Evolutionary conservation across 2,888 invertebrate species (phyloP).

Genomic region (Idaea dimidiata): DNA sequence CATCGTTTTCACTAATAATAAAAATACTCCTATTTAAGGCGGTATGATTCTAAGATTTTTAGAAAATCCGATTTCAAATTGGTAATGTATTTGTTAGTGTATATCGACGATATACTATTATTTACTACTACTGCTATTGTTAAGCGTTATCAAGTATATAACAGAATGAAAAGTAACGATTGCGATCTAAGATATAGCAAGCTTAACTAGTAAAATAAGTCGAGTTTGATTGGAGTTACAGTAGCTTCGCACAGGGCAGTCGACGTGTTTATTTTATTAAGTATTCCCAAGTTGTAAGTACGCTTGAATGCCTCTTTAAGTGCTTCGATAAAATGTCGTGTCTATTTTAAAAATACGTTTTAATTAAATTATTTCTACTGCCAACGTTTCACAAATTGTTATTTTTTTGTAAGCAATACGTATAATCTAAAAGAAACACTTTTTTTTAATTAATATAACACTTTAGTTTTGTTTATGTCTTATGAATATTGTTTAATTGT

Average conservation of each 20-base stretch:
- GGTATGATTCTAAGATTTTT: too few species aligned
- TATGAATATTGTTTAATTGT: conserved; percentile 60
- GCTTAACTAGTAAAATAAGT: not conserved
- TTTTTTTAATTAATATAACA: conserved; percentile 61
- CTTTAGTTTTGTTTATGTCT: conserved; percentile 63
- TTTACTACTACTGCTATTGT: too few species aligned
- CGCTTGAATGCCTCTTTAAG: conserved; percentile 71
- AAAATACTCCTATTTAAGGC: too few species aligned
- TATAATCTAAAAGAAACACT: conserved; percentile 45
- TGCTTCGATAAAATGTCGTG: conserved; percentile 69
- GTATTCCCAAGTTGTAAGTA: conserved; percentile 64
- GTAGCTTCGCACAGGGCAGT: conserved; percentile 41
- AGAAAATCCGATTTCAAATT: too few species aligned
- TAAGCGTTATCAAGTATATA: too few species aligned
- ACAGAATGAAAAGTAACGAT: too few species aligned
- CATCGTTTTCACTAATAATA: too few species aligned
- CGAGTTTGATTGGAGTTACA: conserved; percentile 24
- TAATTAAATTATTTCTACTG: conserved; percentile 61
- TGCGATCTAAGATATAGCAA: too few species aligned
- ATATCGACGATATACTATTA: too few species aligned
- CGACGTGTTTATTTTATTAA: conserved; percentile 31
- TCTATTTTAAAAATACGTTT: conserved; percentile 48
- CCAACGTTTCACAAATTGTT: conserved; percentile 74
- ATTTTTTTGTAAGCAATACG: conserved; percentile 59
- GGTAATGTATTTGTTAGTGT: too few species aligned